Percentiles rank a stretch among this genome's conserved stretches.
Evolutionary conservation across 2,888 invertebrate genomes (phyloP).

Genomic region (Philopedon plagiatum): DNA sequence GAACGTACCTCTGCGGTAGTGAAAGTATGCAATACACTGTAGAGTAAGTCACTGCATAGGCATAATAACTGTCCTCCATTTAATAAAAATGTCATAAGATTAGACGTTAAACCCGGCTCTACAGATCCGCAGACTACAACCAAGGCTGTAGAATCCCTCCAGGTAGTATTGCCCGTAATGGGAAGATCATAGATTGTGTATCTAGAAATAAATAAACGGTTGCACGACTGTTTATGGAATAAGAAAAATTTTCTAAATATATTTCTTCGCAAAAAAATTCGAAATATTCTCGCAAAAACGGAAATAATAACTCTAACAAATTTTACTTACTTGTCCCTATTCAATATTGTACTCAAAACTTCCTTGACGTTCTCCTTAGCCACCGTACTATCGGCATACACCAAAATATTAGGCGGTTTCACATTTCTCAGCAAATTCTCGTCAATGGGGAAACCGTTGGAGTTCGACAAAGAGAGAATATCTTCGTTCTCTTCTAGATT

Average conservation of each 20-base stretch:
- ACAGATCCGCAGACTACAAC: slow-evolving; percentile 86
- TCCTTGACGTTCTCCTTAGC: slow-evolving; percentile 82
- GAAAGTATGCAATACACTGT: slow-evolving; percentile 84
- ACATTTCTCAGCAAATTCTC: slow-evolving; percentile 45
- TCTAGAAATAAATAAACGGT: slow-evolving; percentile 64
- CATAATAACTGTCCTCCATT: slow-evolving; percentile 83
- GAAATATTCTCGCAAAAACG: background rate
- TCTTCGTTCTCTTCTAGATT: background rate
- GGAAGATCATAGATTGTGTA: slow-evolving; percentile 77
- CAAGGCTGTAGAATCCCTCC: slow-evolving; percentile 68
- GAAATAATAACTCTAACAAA: background rate
- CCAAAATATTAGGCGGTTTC: slow-evolving; percentile 86
- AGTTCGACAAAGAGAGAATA: background rate
- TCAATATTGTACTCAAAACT: slow-evolving; percentile 78
- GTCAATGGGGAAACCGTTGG: slow-evolving; percentile 13
- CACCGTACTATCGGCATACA: slow-evolving; percentile 84
- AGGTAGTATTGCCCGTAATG: slow-evolving; percentile 57
- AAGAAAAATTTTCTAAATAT: too few relatives aligned
- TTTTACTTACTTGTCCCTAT: slow-evolving; percentile 77
- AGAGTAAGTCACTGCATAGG: slow-evolving; percentile 85
- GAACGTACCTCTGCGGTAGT: slow-evolving; percentile 84
- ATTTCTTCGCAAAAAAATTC: too few relatives aligned
- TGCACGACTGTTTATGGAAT: too few relatives aligned
- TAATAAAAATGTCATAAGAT: slow-evolving; percentile 80
- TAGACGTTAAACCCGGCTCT: slow-evolving; percentile 75